These are phyloP conservation scores for Trachurus trachurus DNA, from an alignment of 2,797 vertebrate genomes.

Conservation along the genomic window DNA sequence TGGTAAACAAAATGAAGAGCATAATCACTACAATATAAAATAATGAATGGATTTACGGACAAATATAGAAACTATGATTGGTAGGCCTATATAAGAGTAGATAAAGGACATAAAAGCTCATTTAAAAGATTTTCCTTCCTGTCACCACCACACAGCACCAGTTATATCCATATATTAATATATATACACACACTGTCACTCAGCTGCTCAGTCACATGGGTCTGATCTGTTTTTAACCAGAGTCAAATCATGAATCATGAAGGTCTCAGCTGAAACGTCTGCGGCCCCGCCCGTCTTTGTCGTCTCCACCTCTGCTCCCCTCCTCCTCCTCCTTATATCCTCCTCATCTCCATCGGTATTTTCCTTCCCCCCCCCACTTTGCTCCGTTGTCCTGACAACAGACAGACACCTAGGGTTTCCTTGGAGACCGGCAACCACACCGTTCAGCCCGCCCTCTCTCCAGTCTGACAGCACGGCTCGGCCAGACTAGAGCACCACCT, in stretches of 20 bases:
- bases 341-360: conserved; percentile 10
- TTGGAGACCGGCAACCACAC: conserved; percentile 45
- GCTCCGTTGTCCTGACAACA: conserved; percentile 74
- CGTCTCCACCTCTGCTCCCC: conserved; percentile 23
- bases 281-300: conserved; percentile 58
- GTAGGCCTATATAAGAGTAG: no score
- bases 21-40: neutral
- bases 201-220: neutral
- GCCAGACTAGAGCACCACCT: conserved; percentile 21
- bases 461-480: conserved; percentile 12
- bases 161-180: no score
- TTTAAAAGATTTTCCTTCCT: neutral
- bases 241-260: conserved; percentile 2
- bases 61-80: no score
- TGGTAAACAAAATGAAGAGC: no score
- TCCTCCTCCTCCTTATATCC: neutral
- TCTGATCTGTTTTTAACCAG: neutral
- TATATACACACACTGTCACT: neutral
- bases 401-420: conserved; percentile 71
- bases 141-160: no score
- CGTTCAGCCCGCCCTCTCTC: neutral
- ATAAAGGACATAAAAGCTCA: neutral
- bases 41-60: neutral
- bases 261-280: conserved; percentile 9
- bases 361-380: conserved; percentile 33